Conservation (phyloP, 1,140 invertebrate genomes). For the Danaus melanippus region DNA sequence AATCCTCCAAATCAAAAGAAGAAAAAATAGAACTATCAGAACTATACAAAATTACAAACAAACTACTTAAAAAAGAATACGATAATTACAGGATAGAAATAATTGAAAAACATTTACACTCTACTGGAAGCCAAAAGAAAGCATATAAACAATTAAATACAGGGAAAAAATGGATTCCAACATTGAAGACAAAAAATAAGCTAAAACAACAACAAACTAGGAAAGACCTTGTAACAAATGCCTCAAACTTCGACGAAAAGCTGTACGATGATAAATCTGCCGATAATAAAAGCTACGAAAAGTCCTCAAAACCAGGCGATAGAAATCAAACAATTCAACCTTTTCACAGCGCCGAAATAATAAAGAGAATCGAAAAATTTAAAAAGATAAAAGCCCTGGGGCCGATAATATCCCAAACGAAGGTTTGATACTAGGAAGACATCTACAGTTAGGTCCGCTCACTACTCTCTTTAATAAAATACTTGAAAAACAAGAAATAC, state of each 20-base stretch:
- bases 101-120: slow-evolving; percentile 12
- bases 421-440: slow-evolving; percentile 14
- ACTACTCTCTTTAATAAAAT: slow-evolving; percentile 16
- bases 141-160: slow-evolving; percentile 11
- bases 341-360: slow-evolving; percentile 13
- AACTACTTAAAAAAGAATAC: slow-evolving; percentile 24
- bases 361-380: slow-evolving; percentile 14
- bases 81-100: slow-evolving; percentile 24
- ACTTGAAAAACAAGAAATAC: slow-evolving; percentile 12
- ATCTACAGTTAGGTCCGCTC: slow-evolving; percentile 9
- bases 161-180: slow-evolving; percentile 13
- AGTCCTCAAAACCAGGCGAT: background rate
- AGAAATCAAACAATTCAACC: slow-evolving; percentile 3
- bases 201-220: slow-evolving; percentile 6
- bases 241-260: slow-evolving; percentile 16
- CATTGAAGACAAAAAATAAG: slow-evolving; percentile 8
- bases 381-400: slow-evolving; percentile 18
- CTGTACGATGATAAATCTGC: slow-evolving; percentile 11
- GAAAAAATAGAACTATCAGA: slow-evolving; percentile 20
- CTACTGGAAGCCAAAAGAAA: slow-evolving; percentile 10
- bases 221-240: slow-evolving; percentile 18
- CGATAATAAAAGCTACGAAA: slow-evolving; percentile 4
- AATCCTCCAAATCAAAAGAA: slow-evolving; percentile 18
- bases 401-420: slow-evolving; percentile 20
- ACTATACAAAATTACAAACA: slow-evolving; percentile 25